Conservation (phyloP, 2,797 vertebrate genomes). For the Malacoctenus gilli region DNA sequence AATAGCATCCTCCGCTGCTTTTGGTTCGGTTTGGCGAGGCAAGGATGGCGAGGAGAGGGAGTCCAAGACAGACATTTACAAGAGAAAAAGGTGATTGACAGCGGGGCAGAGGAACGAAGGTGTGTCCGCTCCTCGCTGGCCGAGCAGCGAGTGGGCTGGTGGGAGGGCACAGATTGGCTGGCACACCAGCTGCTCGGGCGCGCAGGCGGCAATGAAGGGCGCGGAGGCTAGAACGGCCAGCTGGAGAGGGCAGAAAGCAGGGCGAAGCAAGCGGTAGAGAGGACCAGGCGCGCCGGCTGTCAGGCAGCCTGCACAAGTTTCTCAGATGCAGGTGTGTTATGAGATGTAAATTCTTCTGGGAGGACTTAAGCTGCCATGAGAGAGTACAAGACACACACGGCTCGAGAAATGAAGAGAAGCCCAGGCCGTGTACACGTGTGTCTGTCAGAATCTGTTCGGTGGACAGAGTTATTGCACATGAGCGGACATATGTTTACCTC, state of each 20-base stretch:
- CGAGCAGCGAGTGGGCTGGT: constrained; percentile 32
- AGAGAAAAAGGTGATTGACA: neutral
- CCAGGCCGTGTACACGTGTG: constrained; percentile 12
- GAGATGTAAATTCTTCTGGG: constrained; percentile 42
- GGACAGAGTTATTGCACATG: constrained; percentile 26
- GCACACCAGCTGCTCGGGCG: constrained; percentile 58
- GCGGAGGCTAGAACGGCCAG: constrained; percentile 60
- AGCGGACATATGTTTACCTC: constrained; percentile 10
- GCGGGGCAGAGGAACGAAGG: constrained; percentile 16
- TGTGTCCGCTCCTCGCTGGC: constrained; percentile 32
- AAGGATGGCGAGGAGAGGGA: neutral
- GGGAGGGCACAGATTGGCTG: constrained; percentile 43
- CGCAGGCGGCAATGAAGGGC: constrained; percentile 36
- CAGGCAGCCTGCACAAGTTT: constrained; percentile 44
- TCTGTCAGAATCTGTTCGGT: constrained; percentile 45
- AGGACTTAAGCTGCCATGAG: constrained; percentile 26
- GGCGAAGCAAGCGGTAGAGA: constrained; percentile 32
- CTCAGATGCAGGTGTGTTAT: constrained; percentile 53
- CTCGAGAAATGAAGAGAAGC: constrained; percentile 32
- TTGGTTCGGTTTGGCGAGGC: neutral
- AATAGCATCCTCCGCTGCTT: neutral
- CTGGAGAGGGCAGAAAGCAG: constrained; percentile 61
- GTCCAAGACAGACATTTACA: constrained; percentile 4
- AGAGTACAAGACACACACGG: constrained; percentile 23
- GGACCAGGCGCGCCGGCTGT: constrained; percentile 49